phyloP scores from a whole-genome alignment of 2,888 invertebrate species.

The Agriopis aurantiaria region DNA sequence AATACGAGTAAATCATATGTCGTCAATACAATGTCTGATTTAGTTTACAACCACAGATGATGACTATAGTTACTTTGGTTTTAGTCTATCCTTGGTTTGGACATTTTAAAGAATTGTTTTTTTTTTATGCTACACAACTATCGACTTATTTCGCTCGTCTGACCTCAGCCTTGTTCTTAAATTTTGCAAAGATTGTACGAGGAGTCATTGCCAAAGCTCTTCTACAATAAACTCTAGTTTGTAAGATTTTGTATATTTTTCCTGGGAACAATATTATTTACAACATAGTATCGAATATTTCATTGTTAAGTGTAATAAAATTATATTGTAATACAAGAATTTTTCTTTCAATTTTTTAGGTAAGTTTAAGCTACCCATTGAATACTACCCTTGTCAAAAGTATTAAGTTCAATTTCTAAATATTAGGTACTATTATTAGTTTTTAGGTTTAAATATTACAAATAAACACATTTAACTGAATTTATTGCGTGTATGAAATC shows the following conservation, averaged over 20 bases:
- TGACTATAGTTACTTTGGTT: too few relatives aligned
- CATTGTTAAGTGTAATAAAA: conserved; percentile 19
- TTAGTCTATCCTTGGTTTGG: too few relatives aligned
- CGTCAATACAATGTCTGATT: too few relatives aligned
- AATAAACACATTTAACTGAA: too few relatives aligned
- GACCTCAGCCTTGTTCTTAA: conserved; percentile 8
- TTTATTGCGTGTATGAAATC: too few relatives aligned
- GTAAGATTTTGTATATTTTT: conserved; percentile 15
- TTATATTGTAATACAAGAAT: conserved; percentile 10
- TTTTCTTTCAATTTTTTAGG: not conserved
- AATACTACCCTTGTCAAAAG: not conserved
- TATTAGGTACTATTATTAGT: too few relatives aligned
- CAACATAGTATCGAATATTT: conserved; percentile 23
- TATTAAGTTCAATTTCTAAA: not conserved
- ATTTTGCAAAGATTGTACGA: conserved; percentile 30
- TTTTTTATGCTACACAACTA: not conserved
- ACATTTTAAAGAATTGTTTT: too few relatives aligned
- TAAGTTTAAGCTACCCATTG: not conserved
- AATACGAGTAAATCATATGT: too few relatives aligned
- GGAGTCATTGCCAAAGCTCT: conserved; percentile 41
- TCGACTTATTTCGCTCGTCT: not conserved
- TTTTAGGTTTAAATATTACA: too few relatives aligned
- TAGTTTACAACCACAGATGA: too few relatives aligned
- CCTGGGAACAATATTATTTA: conserved; percentile 32
- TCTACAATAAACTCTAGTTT: conserved; percentile 29